Base-by-base conservation (phyloP, 2,888 invertebrate species). In the Bellardia bayeri region DNA sequence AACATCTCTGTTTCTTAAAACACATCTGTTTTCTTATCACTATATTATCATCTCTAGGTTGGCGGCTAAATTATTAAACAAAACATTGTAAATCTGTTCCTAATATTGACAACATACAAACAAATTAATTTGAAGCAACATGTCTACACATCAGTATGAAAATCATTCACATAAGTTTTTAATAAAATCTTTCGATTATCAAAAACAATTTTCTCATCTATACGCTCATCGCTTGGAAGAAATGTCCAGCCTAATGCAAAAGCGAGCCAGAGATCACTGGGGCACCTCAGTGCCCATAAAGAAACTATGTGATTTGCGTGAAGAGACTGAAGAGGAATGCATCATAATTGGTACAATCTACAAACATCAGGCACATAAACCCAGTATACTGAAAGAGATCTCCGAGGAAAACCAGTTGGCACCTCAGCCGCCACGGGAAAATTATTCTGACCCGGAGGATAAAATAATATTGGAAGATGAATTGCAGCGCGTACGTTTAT, bases 311-410 rank as follows among this genome's bases (percentile, higher is more conserved):
- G 96, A 96, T 90, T 93, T 96, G 76, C 95, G 96, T 49, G 96
- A 97, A 88, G 94, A 95, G 51, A 71, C 90, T 0, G 95, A 95
- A 74, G 95, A 96, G 58, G 94, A 94, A 81, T 97, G 97, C 92
- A 94, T 98, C 63, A 95, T 99, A 9, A 95, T 98, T 90, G 99
- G 99, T 42, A 98, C 98, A 0, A 93, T 99, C n/a, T 99, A 97
- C 92, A 99, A 99, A 93, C 96, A 97, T 90, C 98, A 99, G 85
- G 91, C 90, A 91, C 94, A 98, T 61, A 98, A 98, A 92, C 98
- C 99, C 0, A 98, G 98, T 88, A 97, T 99, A 91, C 93, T 99
- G 40, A 97, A 97, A 91, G 98, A 98, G 93, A 95, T 99, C 4
- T 97, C 97, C 86, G 97, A 98, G 93, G 97, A 98, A 93, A 95